Evolutionary conservation across 2,797 vertebrate genomes (phyloP).

Genomic region (Syngnathus acus): DNA sequence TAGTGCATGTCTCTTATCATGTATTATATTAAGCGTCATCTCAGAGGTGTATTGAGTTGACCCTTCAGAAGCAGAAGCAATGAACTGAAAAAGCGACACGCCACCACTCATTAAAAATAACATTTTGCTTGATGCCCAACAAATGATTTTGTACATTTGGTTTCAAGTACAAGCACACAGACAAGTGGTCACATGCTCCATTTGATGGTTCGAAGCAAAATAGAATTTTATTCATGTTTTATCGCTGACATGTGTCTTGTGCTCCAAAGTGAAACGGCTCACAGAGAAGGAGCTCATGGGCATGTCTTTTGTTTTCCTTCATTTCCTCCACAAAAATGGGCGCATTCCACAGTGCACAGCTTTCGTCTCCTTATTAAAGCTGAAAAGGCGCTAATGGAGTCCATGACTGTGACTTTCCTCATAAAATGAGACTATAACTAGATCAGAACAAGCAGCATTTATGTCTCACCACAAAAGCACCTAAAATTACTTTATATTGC

Average conservation of each 20-base stretch:
- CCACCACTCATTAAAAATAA: not conserved
- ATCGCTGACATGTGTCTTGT: not conserved
- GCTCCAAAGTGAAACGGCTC: not conserved
- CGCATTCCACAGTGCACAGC: not conserved
- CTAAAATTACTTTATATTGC: not conserved
- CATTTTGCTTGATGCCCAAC: not conserved
- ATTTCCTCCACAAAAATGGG: slow-evolving; percentile 3
- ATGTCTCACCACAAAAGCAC: not conserved
- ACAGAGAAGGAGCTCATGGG: not conserved
- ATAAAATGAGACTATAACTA: slow-evolving; percentile 3
- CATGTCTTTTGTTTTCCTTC: slow-evolving; percentile 2
- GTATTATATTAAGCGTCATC: not conserved
- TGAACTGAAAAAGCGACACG: not conserved
- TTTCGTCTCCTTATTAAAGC: slow-evolving; percentile 3
- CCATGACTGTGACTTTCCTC: slow-evolving; percentile 2
- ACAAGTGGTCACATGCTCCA: not conserved
- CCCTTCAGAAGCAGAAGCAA: not conserved
- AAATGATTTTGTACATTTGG: not conserved
- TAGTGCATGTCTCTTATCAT: not conserved
- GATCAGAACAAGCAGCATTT: slow-evolving; percentile 1
- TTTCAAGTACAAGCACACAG: not conserved
- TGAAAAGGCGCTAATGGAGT: not conserved
- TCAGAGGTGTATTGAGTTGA: not conserved
- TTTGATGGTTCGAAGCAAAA: slow-evolving; percentile 2
- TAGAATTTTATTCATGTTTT: not conserved